phyloP scores from a whole-genome alignment of 2,888 invertebrate genomes.

The Ecdyonurus torrentis region DNA sequence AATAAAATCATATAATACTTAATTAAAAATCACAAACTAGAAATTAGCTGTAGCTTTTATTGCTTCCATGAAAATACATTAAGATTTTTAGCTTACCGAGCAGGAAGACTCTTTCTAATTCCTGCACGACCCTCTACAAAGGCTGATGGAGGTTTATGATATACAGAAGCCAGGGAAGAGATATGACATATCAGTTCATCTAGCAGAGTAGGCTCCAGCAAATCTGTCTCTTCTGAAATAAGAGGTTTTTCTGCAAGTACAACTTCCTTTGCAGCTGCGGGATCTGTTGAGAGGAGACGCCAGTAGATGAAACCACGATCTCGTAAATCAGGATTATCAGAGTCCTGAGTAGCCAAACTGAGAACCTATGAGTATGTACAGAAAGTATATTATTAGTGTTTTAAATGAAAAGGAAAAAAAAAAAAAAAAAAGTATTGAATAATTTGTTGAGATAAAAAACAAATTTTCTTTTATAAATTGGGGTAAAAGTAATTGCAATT shows the following conservation, averaged over 20 bases:
- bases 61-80: no score
- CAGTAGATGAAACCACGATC: constrained; percentile 99
- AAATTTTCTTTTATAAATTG: neutral
- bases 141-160: constrained; percentile 97
- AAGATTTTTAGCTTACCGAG: constrained; percentile 14
- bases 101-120: constrained; percentile 16
- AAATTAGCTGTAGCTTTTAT: no score
- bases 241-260: constrained; percentile 97
- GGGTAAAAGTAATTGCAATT: no score
- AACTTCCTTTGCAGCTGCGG: constrained; percentile 97
- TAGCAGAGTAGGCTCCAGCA: constrained; percentile 88
- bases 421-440: neutral
- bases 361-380: constrained; percentile 39
- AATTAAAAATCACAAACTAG: no score
- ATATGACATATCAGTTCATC: constrained; percentile 99
- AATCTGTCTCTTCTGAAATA: constrained; percentile 97
- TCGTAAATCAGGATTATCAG: constrained; percentile 95
- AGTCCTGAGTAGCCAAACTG: constrained; percentile 74
- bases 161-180: constrained; percentile 93
- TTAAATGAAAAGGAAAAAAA: neutral
- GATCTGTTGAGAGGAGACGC: constrained; percentile 95
- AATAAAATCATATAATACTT: no score
- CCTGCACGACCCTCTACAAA: constrained; percentile 78
- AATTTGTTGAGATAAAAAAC: neutral
- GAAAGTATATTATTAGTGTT: neutral